Evolutionary conservation across 2,888 invertebrate species (phyloP).

Genomic region (Trichacis sp.): DNA sequence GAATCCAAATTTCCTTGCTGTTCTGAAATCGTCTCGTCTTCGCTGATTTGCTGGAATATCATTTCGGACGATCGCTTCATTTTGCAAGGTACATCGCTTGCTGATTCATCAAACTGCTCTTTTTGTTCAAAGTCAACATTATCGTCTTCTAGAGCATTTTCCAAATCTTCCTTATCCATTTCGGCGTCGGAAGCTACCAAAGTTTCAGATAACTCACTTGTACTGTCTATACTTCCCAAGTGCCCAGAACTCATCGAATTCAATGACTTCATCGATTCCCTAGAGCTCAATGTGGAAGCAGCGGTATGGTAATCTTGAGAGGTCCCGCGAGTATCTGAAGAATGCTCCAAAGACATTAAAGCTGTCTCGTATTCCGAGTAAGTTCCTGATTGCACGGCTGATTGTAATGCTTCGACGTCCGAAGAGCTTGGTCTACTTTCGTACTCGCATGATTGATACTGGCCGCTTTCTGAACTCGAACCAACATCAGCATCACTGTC

Average conservation of each 20-base stretch:
- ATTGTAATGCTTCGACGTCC: slow-evolving; percentile 82
- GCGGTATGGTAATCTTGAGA: slow-evolving; percentile 91
- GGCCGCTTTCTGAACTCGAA: slow-evolving; percentile 87
- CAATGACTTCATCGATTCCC: slow-evolving; percentile 90
- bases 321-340: slow-evolving; percentile 78
- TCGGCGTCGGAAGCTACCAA: slow-evolving; percentile 88
- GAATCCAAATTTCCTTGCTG: slow-evolving; percentile 66
- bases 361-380: slow-evolving; percentile 91
- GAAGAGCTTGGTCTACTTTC: slow-evolving; percentile 88
- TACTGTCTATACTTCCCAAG: slow-evolving; percentile 85
- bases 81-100: slow-evolving; percentile 61
- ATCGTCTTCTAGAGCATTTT: slow-evolving; percentile 66
- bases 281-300: slow-evolving; percentile 86
- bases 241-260: slow-evolving; percentile 92
- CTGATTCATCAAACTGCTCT: slow-evolving; percentile 52
- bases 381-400: slow-evolving; percentile 72
- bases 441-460: slow-evolving; percentile 89
- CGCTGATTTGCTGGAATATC: slow-evolving; percentile 81
- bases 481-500: slow-evolving; percentile 84
- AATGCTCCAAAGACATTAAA: slow-evolving; percentile 82
- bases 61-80: slow-evolving; percentile 94
- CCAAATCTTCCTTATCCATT: slow-evolving; percentile 77
- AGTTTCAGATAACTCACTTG: slow-evolving; percentile 92
- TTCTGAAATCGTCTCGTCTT: slow-evolving; percentile 64
- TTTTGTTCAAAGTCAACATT: slow-evolving; percentile 45